Conservation (phyloP, 1,140 invertebrate species). For the Papilio dardanus region DNA sequence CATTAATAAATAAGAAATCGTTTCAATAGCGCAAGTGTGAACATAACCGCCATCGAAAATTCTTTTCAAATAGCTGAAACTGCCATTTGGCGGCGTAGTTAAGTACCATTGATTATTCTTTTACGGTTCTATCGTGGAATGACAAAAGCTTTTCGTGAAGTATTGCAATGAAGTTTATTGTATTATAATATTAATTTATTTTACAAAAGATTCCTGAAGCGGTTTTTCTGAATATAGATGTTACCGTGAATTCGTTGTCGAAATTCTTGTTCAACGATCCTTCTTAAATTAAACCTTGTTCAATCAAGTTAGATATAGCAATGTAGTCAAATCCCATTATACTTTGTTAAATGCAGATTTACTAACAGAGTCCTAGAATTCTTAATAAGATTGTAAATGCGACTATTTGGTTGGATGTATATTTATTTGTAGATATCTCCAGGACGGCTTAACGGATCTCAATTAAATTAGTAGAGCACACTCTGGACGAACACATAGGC, state of each 20-base stretch:
- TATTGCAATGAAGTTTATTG: neutral
- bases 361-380: too few relatives aligned
- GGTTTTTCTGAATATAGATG: neutral
- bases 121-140: constrained; percentile 5
- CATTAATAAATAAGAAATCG: neutral
- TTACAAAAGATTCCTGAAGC: neutral
- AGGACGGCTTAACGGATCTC: too few relatives aligned
- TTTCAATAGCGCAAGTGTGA: neutral
- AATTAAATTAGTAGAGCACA: too few relatives aligned
- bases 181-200: neutral
- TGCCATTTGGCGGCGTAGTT: constrained; percentile 3
- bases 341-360: too few relatives aligned
- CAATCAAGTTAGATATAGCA: too few relatives aligned
- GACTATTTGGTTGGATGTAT: too few relatives aligned
- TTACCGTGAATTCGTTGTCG: neutral
- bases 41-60: neutral
- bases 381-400: too few relatives aligned
- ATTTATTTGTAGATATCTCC: too few relatives aligned
- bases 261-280: neutral
- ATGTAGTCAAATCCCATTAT: too few relatives aligned
- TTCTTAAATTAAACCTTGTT: neutral
- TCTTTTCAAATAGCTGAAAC: neutral
- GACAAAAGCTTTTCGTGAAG: constrained; percentile 10
- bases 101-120: constrained; percentile 16
- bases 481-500: too few relatives aligned